Evolutionary conservation across 2,888 invertebrate species (phyloP).

Genomic region (Elysia crispata): DNA sequence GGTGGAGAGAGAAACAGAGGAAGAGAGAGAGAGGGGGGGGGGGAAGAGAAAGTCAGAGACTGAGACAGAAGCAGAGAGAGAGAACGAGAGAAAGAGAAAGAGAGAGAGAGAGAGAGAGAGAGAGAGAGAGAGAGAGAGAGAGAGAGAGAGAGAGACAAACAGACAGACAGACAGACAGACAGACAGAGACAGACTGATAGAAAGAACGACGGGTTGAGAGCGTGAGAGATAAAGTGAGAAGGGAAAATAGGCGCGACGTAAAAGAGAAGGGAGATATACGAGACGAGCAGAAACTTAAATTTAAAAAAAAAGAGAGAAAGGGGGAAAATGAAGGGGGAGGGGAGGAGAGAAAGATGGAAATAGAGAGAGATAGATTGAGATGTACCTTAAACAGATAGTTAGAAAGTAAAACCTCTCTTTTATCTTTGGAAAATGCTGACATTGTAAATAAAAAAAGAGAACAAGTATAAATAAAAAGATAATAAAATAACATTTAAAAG

Average conservation of each 20-base stretch:
- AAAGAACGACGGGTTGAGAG: background rate
- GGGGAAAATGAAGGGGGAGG: constrained; percentile 11
- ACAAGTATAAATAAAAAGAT: too few species aligned
- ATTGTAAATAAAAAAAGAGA: too few species aligned
- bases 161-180: background rate
- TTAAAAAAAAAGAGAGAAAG: constrained; percentile 1
- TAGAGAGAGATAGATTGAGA: constrained; percentile 13
- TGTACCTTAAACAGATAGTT: too few species aligned
- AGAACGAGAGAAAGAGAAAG: background rate
- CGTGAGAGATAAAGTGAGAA: background rate
- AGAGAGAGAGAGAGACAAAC: background rate
- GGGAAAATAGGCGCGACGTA: background rate
- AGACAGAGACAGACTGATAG: background rate
- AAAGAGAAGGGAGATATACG: background rate
- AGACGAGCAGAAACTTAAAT: too few species aligned
- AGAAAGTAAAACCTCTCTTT: too few species aligned
- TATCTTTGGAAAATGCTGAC: too few species aligned
- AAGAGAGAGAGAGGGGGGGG: background rate
- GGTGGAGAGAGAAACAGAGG: background rate
- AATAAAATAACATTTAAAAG: too few species aligned
- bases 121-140: constrained; percentile 25
- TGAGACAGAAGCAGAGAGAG: constrained; percentile 5
- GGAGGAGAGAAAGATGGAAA: constrained; percentile 17
- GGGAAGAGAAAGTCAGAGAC: background rate
- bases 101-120: background rate